A percentile compares a stretch with the other conserved stretches of the same genome.
Conservation (phyloP, 1,140 invertebrate genomes). For the Drosophila sp. region DNA sequence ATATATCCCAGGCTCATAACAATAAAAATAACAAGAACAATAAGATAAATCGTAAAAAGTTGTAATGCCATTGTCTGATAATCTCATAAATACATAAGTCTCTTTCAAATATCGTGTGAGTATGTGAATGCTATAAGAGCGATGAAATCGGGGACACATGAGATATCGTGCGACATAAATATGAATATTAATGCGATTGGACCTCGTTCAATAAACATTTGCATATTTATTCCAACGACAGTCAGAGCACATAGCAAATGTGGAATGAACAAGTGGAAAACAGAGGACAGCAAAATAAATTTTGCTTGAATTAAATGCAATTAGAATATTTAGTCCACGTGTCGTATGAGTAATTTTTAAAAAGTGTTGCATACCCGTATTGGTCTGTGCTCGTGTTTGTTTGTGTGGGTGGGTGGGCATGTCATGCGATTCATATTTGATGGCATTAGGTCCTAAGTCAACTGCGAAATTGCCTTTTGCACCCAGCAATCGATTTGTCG, state of each 20-base stretch:
- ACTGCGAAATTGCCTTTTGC: conserved; percentile 63
- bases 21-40: conserved; percentile 24
- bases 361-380: conserved; percentile 27
- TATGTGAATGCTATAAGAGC: neutral
- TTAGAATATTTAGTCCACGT: conserved; percentile 32
- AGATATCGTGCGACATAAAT: conserved; percentile 23
- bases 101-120: conserved; percentile 25
- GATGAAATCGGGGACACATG: neutral
- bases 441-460: conserved; percentile 72
- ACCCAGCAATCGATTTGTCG: conserved; percentile 53
- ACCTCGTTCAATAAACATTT: conserved; percentile 47
- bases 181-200: conserved; percentile 56
- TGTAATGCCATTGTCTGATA: conserved; percentile 1
- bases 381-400: conserved; percentile 9
- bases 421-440: conserved; percentile 61
- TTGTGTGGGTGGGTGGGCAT: conserved; percentile 20
- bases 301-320: conserved; percentile 10
- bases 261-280: conserved; percentile 2
- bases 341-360: conserved; percentile 51
- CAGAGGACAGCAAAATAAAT: conserved; percentile 11
- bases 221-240: neutral
- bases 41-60: conserved; percentile 21
- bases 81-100: conserved; percentile 37
- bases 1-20: neutral
- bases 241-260: neutral